phyloP scores from a whole-genome alignment of 2,113 vertebrate genomes.

The Chaetops frenatus region DNA sequence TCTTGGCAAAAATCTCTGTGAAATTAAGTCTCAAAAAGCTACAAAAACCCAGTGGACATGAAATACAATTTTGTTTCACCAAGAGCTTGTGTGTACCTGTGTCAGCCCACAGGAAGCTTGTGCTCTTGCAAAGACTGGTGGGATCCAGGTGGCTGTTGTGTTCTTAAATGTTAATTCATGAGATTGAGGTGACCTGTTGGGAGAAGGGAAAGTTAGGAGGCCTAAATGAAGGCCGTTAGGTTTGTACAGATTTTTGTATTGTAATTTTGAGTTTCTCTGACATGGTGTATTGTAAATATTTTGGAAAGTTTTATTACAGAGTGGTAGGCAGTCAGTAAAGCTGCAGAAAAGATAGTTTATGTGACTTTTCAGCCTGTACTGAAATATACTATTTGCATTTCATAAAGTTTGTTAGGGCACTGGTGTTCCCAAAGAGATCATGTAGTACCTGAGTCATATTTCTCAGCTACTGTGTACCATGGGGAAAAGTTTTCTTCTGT shows the following conservation, averaged over 20 bases:
- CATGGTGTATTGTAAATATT: background rate
- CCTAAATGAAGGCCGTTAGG: background rate
- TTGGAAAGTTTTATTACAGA: background rate
- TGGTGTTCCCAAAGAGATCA: background rate
- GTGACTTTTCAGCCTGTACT: background rate
- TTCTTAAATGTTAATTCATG: background rate
- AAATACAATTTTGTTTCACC: background rate
- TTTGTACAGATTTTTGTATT: background rate
- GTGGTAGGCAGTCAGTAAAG: background rate
- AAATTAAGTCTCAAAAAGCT: background rate
- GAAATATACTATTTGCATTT: background rate
- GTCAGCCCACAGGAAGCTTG: background rate
- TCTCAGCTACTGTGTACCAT: background rate
- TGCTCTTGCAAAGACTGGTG: background rate
- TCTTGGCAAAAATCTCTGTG: background rate
- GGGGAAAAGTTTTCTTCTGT: background rate
- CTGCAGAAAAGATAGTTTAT: background rate
- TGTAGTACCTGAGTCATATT: background rate
- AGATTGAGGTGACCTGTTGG: background rate
- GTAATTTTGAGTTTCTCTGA: background rate
- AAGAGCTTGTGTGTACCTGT: fast-evolving
- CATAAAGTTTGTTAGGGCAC: background rate
- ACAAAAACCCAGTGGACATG: fast-evolving
- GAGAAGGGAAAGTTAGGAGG: background rate
- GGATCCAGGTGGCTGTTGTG: fast-evolving